Conservation (phyloP, 2,113 vertebrate species). For the Peromyscus maniculatus region DNA sequence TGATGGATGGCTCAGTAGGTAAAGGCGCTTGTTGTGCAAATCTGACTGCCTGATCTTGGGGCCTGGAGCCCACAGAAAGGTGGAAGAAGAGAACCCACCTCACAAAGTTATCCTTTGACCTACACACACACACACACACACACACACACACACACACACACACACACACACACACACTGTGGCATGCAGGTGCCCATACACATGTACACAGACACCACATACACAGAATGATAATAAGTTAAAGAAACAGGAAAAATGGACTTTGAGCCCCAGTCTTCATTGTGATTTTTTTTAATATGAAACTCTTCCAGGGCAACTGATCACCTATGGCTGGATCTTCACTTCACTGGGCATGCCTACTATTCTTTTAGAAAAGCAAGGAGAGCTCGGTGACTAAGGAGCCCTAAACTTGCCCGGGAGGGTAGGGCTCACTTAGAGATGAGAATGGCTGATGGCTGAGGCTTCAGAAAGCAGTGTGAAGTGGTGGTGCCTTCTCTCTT, state of each 20-base stretch:
- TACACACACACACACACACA: neutral
- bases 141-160: neutral
- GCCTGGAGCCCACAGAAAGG: neutral
- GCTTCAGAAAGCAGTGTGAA: neutral
- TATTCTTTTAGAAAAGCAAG: neutral
- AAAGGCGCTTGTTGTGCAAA: neutral
- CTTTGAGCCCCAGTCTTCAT: neutral
- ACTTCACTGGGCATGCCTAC: neutral
- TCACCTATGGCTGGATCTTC: neutral
- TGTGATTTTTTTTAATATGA: neutral
- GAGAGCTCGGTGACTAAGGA: neutral
- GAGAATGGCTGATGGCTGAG: neutral
- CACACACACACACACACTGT: neutral
- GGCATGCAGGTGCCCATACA: too few species aligned
- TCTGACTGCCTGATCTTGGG: neutral
- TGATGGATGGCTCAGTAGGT: neutral
- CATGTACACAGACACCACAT: neutral
- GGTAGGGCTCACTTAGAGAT: fast-evolving
- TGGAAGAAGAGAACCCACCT: neutral
- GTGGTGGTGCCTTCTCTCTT: neutral
- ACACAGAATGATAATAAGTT: neutral
- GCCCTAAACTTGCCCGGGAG: too few species aligned
- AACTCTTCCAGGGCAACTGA: neutral
- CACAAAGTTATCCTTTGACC: neutral
- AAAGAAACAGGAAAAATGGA: neutral